Evolutionary conservation across 2,113 vertebrate species (phyloP).

Genomic region (Nothobranchius kuhntae): DNA sequence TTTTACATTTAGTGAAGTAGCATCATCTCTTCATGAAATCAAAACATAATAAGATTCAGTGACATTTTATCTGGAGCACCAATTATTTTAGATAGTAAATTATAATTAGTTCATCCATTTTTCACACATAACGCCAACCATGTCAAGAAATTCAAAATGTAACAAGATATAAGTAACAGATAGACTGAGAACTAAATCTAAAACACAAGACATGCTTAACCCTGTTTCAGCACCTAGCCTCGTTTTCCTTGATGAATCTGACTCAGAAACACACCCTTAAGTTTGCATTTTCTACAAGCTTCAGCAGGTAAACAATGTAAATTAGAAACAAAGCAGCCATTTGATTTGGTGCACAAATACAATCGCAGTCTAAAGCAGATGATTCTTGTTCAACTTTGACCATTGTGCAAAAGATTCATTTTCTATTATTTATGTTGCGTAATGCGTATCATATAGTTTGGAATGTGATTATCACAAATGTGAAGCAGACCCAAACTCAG

Average conservation of each 20-base stretch:
- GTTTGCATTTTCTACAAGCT: constrained; percentile 19
- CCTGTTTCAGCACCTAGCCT: no score
- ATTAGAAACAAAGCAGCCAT: constrained; percentile 38
- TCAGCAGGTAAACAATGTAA: not conserved
- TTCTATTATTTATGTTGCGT: not conserved
- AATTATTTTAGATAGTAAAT: not conserved
- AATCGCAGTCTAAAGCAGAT: constrained; percentile 54
- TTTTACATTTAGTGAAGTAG: not conserved
- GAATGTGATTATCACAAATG: constrained; percentile 20
- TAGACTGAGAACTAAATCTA: no score
- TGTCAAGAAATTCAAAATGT: not conserved
- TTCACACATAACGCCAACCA: not conserved
- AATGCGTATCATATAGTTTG: constrained; percentile 16
- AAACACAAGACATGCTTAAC: no score
- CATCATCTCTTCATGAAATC: not conserved
- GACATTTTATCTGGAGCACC: not conserved
- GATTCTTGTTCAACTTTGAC: constrained; percentile 62
- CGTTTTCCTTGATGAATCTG: not conserved
- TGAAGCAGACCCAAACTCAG: constrained; percentile 8
- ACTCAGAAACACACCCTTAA: not conserved
- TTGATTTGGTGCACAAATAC: constrained; percentile 10
- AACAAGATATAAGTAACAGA: not conserved
- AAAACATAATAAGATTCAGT: not conserved
- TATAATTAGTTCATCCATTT: not conserved
- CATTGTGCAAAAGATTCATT: constrained; percentile 17